A percentile compares a stretch with the other conserved stretches of the same genome.
phyloP scores from a whole-genome alignment of 2,888 invertebrate genomes.

The Rhingia campestris region DNA sequence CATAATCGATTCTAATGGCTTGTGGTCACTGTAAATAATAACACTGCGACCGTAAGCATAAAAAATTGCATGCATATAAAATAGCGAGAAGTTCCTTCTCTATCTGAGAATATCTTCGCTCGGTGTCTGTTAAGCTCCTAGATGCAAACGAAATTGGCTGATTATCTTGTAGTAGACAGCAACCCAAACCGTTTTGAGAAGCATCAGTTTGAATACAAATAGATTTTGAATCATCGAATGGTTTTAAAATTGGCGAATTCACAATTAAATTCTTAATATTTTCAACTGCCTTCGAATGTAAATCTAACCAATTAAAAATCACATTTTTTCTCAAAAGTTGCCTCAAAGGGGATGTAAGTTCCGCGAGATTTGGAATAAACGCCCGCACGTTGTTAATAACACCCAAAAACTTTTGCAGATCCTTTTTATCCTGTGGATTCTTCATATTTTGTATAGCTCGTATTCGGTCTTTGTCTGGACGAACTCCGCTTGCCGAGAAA shows the following conservation, averaged over 20 bases:
- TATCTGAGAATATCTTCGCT: too few relatives aligned
- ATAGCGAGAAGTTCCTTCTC: slow-evolving; percentile 9
- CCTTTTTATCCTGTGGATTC: too few relatives aligned
- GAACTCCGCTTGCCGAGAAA: too few relatives aligned
- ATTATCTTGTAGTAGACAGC: too few relatives aligned
- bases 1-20: too few relatives aligned
- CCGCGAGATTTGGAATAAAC: slow-evolving; percentile 68
- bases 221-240: too few relatives aligned
- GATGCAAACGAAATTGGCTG: slow-evolving; percentile 3
- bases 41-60: slow-evolving; percentile 3
- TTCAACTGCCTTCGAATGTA: slow-evolving; percentile 27
- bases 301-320: too few relatives aligned
- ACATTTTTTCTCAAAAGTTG: slow-evolving; percentile 41
- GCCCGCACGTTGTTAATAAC: slow-evolving; percentile 65
- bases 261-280: slow-evolving; percentile 20
- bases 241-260: slow-evolving; percentile 25
- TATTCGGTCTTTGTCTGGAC: too few relatives aligned
- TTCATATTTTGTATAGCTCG: too few relatives aligned
- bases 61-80: slow-evolving; percentile 6
- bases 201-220: too few relatives aligned
- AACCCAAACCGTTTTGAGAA: too few relatives aligned
- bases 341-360: slow-evolving; percentile 29
- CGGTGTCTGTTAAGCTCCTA: not conserved
- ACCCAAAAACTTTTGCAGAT: slow-evolving; percentile 43
- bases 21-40: too few relatives aligned